Evolutionary conservation across 2,888 invertebrate species (phyloP).

Genomic region (Cylindroiulus punctatus): DNA sequence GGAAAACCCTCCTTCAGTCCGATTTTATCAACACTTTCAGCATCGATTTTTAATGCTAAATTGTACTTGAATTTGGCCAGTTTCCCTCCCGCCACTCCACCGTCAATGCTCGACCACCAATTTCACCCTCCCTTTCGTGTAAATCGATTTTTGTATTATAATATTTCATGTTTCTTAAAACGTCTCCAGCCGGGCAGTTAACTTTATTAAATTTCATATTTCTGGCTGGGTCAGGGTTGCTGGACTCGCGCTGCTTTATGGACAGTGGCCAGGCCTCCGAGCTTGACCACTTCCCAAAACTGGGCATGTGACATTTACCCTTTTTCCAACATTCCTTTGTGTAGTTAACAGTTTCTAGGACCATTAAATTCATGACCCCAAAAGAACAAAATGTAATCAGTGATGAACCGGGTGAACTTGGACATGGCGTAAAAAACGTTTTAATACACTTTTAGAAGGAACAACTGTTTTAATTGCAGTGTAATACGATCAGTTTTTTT

Average conservation of each 20-base stretch:
- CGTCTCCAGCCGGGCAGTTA: slow-evolving; percentile 38
- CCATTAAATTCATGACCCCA: too few relatives aligned
- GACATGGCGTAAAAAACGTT: too few relatives aligned
- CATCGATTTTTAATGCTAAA: slow-evolving; percentile 37
- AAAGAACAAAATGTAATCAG: too few relatives aligned
- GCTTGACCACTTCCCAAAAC: slow-evolving; percentile 3
- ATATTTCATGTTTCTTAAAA: slow-evolving; percentile 45
- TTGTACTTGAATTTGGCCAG: slow-evolving; percentile 36
- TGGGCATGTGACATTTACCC: background rate
- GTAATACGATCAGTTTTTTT: too few relatives aligned
- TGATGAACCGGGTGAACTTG: too few relatives aligned
- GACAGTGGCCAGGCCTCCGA: slow-evolving; percentile 3
- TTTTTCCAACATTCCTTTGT: background rate
- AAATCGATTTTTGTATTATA: slow-evolving; percentile 43
- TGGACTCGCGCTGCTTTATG: background rate
- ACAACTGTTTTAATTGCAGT: too few relatives aligned
- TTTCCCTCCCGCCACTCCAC: slow-evolving; percentile 18
- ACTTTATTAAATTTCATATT: slow-evolving; percentile 47
- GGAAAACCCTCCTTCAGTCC: background rate
- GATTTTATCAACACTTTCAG: slow-evolving; percentile 16
- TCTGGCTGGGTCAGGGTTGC: background rate
- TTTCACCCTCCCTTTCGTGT: background rate
- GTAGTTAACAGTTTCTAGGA: too few relatives aligned
- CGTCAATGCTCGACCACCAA: slow-evolving; percentile 7
- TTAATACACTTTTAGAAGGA: too few relatives aligned